phyloP scores from a whole-genome alignment of 53 echinoderm and acorn worm genomes.

The Stichopus horrens region DNA sequence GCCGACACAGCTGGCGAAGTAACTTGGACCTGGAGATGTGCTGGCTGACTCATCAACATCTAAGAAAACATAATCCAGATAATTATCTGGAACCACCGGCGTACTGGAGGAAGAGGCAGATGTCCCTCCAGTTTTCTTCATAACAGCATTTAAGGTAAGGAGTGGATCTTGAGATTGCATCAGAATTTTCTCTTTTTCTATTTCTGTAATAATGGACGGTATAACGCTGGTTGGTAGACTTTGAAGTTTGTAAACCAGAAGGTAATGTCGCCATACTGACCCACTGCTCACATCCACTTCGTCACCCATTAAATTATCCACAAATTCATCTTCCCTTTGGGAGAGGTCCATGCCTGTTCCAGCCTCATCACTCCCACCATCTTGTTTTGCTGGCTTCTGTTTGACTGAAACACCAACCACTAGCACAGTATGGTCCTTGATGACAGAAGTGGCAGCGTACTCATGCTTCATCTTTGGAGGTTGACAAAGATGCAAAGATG shows the following conservation, averaged over 20 bases:
- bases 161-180: slow-evolving; percentile 20
- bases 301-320: slow-evolving; percentile 79
- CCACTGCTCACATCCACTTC: slow-evolving; percentile 57
- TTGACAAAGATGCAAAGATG: slow-evolving; percentile 39
- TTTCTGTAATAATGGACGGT: slow-evolving; percentile 27
- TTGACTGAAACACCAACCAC: slow-evolving; percentile 35
- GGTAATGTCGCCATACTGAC: slow-evolving; percentile 26
- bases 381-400: neutral
- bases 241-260: slow-evolving; percentile 38
- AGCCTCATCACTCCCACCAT: slow-evolving; percentile 61
- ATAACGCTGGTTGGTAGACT: slow-evolving; percentile 21
- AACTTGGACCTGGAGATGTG: slow-evolving; percentile 36
- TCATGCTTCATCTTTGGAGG: slow-evolving; percentile 31
- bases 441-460: neutral
- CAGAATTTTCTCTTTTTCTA: slow-evolving; percentile 6
- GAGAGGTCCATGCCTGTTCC: slow-evolving; percentile 68
- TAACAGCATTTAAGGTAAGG: slow-evolving; percentile 1
- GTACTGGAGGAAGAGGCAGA: slow-evolving; percentile 27
- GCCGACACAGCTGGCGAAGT: slow-evolving; percentile 39
- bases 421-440: neutral
- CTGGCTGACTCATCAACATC: slow-evolving; percentile 37
- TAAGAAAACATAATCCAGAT: slow-evolving; percentile 30
- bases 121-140: slow-evolving; percentile 28
- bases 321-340: slow-evolving; percentile 57
- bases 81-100: slow-evolving; percentile 38